phyloP scores from a whole-genome alignment of 2,888 invertebrate genomes.

The Hofmannophila pseudospretella region DNA sequence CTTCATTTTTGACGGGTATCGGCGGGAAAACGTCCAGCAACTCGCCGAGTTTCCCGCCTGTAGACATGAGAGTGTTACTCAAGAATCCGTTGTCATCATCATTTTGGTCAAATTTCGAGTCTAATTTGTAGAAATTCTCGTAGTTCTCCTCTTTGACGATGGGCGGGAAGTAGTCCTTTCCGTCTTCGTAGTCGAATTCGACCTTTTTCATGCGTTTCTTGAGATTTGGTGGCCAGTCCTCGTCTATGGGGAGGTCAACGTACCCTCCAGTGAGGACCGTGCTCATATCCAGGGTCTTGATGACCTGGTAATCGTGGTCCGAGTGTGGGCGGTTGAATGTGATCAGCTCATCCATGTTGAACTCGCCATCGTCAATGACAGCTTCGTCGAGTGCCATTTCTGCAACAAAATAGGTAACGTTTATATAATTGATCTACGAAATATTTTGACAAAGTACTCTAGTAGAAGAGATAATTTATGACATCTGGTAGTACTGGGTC shows the following conservation, averaged over 20 bases:
- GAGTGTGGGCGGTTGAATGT: slow-evolving; percentile 71
- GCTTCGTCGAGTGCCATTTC: slow-evolving; percentile 66
- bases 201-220: slow-evolving; percentile 68
- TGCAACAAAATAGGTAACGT: slow-evolving; percentile 21
- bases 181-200: slow-evolving; percentile 62
- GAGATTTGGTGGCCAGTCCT: slow-evolving; percentile 77
- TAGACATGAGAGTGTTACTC: slow-evolving; percentile 51
- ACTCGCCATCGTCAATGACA: slow-evolving; percentile 76
- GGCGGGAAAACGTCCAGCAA: slow-evolving; percentile 54
- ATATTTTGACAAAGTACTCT: no score
- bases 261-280: slow-evolving; percentile 58
- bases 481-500: no score
- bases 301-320: slow-evolving; percentile 72
- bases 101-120: slow-evolving; percentile 38
- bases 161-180: slow-evolving; percentile 56
- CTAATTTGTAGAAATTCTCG: slow-evolving; percentile 45
- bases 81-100: slow-evolving; percentile 38
- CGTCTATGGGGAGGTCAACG: slow-evolving; percentile 78
- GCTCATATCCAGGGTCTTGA: slow-evolving; percentile 41
- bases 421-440: no score
- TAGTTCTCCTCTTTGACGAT: slow-evolving; percentile 65
- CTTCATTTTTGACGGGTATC: slow-evolving; percentile 60
- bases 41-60: slow-evolving; percentile 60
- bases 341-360: slow-evolving; percentile 80
- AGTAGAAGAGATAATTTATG: no score